These are phyloP conservation scores for Machaerirhynchus nigripectus DNA, from an alignment of 2,113 vertebrate species.

Conservation along the genomic window DNA sequence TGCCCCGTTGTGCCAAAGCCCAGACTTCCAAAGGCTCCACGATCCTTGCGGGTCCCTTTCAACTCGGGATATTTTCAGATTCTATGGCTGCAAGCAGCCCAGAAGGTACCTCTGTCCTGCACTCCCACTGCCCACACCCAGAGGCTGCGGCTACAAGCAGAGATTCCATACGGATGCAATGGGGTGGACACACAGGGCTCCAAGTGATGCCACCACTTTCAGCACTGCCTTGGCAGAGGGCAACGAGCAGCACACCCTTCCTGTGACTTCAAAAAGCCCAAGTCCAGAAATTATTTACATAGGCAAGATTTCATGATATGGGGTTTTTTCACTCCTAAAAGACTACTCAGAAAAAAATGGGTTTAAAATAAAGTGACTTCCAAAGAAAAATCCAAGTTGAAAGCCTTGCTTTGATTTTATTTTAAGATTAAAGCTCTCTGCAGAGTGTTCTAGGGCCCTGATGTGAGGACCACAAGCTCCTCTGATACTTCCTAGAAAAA, in stretches of 20 bases:
- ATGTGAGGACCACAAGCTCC: not conserved
- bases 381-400: not conserved
- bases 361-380: not conserved
- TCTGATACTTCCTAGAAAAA: not conserved
- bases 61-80: accelerated
- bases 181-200: not conserved
- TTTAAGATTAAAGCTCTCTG: not conserved
- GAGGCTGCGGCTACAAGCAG: not conserved
- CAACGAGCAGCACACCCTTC: not conserved
- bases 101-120: accelerated
- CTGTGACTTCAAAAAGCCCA: not conserved
- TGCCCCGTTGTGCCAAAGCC: not conserved
- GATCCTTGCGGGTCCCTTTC: not conserved
- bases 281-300: not conserved
- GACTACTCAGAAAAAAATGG: not conserved
- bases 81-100: accelerated
- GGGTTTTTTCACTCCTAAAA: not conserved
- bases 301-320: not conserved
- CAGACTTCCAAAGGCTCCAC: accelerated
- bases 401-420: not conserved
- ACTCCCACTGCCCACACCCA: accelerated
- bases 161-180: accelerated
- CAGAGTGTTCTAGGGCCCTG: not conserved
- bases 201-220: not conserved
- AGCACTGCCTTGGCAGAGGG: not conserved